These are phyloP conservation scores for Tyria jacobaeae DNA, from an alignment of 2,888 invertebrate genomes.

Conservation along the genomic window DNA sequence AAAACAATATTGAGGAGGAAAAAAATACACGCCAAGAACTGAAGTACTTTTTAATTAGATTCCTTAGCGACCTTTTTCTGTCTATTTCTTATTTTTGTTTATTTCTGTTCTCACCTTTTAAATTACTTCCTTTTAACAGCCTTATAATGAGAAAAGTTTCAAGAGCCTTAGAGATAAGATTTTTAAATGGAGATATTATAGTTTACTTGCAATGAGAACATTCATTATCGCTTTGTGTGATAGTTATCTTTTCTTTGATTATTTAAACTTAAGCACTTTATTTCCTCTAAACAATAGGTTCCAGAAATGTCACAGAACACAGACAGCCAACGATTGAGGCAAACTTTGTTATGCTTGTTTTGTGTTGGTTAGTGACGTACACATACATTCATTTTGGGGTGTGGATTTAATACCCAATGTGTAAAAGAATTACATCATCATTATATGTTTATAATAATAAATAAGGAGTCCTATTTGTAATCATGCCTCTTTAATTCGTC, in stretches of 20 bases:
- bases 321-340: background rate
- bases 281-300: background rate
- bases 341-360: background rate
- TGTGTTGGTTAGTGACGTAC: too few relatives aligned
- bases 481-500: too few relatives aligned
- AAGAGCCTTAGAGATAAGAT: conserved; percentile 50
- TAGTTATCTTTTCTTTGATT: conserved; percentile 22
- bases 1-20: conserved; percentile 50
- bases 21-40: conserved; percentile 51
- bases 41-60: conserved; percentile 72
- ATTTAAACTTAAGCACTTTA: background rate
- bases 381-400: too few relatives aligned
- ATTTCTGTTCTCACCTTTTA: conserved; percentile 63
- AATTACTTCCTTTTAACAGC: conserved; percentile 61
- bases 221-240: conserved; percentile 36
- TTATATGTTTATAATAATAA: too few relatives aligned
- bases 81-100: conserved; percentile 55
- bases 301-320: background rate
- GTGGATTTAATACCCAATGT: background rate
- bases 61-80: conserved; percentile 58
- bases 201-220: conserved; percentile 41
- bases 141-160: conserved; percentile 74
- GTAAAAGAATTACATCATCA: too few relatives aligned
- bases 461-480: too few relatives aligned
- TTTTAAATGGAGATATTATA: conserved; percentile 51